Conservation (phyloP, 2,797 vertebrate genomes). For the Danio jaintianensis region DNA sequence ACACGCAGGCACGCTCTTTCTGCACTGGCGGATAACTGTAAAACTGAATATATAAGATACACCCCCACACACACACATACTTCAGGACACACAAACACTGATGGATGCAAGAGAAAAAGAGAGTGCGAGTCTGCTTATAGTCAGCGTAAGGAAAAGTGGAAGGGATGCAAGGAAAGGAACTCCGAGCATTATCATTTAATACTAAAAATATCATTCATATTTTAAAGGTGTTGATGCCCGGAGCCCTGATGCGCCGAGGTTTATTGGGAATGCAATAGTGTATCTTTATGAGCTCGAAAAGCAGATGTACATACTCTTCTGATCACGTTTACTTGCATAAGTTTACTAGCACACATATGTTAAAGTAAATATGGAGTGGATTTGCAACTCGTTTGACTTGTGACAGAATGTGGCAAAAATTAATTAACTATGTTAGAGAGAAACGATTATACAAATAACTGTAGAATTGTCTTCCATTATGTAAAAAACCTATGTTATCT, state of each 20-base stretch:
- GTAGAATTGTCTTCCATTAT: too few relatives aligned
- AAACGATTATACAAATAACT: too few relatives aligned
- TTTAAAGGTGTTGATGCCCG: constrained; percentile 52
- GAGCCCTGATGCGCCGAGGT: constrained; percentile 40
- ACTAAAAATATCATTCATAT: constrained; percentile 44
- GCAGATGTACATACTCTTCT: neutral
- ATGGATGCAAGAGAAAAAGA: constrained; percentile 15
- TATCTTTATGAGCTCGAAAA: neutral
- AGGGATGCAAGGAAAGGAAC: constrained; percentile 1
- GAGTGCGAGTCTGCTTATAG: constrained; percentile 24
- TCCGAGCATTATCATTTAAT: constrained; percentile 34
- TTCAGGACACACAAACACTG: constrained; percentile 42
- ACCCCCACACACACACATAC: constrained; percentile 34
- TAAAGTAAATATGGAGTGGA: neutral
- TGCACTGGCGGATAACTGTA: constrained; percentile 61
- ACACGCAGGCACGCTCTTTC: constrained; percentile 51
- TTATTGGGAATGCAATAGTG: constrained; percentile 55
- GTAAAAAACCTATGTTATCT: too few relatives aligned
- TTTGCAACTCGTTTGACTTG: neutral
- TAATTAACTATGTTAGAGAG: too few relatives aligned
- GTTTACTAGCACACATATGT: neutral
- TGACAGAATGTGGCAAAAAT: too few relatives aligned
- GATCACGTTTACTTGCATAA: neutral
- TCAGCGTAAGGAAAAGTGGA: constrained; percentile 14
- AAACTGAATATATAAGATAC: constrained; percentile 57